Percentiles rank a stretch among this genome's conserved stretches.
Evolutionary conservation across 2,113 vertebrate genomes (phyloP).

Genomic region (Eira barbara): DNA sequence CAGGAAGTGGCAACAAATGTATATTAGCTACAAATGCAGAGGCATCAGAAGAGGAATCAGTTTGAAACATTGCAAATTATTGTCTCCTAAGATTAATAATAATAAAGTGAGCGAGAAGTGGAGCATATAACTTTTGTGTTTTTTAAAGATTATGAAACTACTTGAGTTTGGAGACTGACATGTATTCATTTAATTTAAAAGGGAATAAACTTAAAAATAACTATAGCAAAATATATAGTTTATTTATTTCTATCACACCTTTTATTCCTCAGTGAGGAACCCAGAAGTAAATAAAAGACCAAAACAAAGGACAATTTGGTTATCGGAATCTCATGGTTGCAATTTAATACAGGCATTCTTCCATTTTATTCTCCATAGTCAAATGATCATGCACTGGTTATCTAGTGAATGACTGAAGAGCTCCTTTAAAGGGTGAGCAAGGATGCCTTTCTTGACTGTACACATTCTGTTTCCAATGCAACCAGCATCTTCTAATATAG

Average conservation of each 20-base stretch:
- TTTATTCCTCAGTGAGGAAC: not conserved
- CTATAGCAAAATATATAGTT: not conserved
- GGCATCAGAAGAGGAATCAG: not conserved
- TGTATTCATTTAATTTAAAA: not conserved
- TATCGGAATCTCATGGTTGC: not conserved
- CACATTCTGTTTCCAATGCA: not conserved
- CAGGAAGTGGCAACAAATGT: not conserved
- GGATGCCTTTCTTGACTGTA: not conserved
- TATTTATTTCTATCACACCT: not conserved
- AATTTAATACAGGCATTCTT: not conserved
- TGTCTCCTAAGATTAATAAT: not conserved
- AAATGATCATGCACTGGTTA: not conserved
- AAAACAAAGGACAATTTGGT: not conserved
- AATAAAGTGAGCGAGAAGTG: not conserved
- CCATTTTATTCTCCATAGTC: not conserved
- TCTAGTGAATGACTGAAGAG: not conserved
- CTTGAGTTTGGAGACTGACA: not conserved
- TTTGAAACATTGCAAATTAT: not conserved
- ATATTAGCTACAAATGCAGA: not conserved
- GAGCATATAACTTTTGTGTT: not conserved
- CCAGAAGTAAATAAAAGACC: not conserved
- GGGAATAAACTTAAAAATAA: not conserved
- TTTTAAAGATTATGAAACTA: not conserved
- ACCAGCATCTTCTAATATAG: not conserved
- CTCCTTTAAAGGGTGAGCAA: not conserved